phyloP scores from a whole-genome alignment of 2,113 vertebrate species.

The Columba livia region DNA sequence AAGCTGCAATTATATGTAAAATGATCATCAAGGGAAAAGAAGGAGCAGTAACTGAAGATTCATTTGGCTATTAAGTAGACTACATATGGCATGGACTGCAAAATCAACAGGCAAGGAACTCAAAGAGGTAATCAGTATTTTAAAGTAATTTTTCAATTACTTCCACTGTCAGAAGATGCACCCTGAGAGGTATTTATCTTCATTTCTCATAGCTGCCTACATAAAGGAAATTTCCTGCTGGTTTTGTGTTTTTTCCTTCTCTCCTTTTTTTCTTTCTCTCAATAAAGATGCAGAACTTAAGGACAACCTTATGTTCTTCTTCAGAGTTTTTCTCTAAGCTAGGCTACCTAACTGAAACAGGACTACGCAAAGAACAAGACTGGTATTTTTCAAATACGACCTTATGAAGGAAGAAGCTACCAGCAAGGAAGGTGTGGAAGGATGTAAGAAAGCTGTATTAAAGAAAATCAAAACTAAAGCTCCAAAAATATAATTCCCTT shows the following conservation, averaged over 20 bases:
- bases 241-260: neutral
- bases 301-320: neutral
- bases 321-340: neutral
- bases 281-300: neutral
- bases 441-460: neutral
- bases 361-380: neutral
- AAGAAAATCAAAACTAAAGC: neutral
- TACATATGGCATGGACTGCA: rapidly evolving
- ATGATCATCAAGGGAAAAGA: neutral
- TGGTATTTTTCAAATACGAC: neutral
- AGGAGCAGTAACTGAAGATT: neutral
- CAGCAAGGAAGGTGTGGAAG: neutral
- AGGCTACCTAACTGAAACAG: neutral
- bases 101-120: neutral
- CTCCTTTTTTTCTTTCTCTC: no score
- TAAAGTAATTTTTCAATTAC: neutral
- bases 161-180: neutral
- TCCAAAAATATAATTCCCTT: neutral
- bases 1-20: neutral
- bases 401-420: neutral
- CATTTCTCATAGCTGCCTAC: neutral
- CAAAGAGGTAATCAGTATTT: neutral
- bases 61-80: neutral
- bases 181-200: neutral
- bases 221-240: neutral